Evolutionary conservation across 2,888 invertebrate species (phyloP), one percentile per base, ranked within the genome.

Genomic region (Stomorhina lunata): DNA sequence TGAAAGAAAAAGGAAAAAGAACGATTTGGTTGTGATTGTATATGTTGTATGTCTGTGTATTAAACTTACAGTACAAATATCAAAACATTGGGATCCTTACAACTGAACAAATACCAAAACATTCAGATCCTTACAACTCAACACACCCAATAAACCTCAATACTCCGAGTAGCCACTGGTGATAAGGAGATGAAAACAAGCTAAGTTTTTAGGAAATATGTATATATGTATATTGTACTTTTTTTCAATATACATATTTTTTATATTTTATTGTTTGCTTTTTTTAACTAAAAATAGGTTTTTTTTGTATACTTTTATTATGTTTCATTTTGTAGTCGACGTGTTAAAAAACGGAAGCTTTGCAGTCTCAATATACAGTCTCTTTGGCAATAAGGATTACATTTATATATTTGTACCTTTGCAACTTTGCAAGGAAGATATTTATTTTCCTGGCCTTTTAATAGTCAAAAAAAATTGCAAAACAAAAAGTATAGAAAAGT

Each of bases 271-370:
- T 40, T 55, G 17, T 29, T 55, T 53, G 15, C n/a, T 69, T 63
- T 1, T 37, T 55, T 65, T 17, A 25, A 12, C 29, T 1, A 25
- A 25, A 61, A 43, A 9, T 32, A 25, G 12, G 61, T n/a, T 53
- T 53, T 25, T 27, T 3, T 27, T 34, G 25, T 59, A 43, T 32
- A 3, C 20, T 25, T 27, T 43, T 57, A 45, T 12, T 43, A 34
- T 2, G 0, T 53, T 32, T 29, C 12, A 27, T 57, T 34, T 76
- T 66, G 27, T 25, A 68, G 27, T 29, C 32, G 61, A 53, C 50
- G 37, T 76, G 48, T 59, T 32, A 66, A 59, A 66, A 66, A 76
- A n/a, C n/a, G n/a, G n/a, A n/a, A n/a, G n/a, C 17, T 66, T 66
- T 34, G 34, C 12, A 45, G 65, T 61, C 32, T 65, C 34, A 55